Evolutionary conservation across 2,113 vertebrate genomes (phyloP).

Genomic region (Gnathonemus longibarbis): DNA sequence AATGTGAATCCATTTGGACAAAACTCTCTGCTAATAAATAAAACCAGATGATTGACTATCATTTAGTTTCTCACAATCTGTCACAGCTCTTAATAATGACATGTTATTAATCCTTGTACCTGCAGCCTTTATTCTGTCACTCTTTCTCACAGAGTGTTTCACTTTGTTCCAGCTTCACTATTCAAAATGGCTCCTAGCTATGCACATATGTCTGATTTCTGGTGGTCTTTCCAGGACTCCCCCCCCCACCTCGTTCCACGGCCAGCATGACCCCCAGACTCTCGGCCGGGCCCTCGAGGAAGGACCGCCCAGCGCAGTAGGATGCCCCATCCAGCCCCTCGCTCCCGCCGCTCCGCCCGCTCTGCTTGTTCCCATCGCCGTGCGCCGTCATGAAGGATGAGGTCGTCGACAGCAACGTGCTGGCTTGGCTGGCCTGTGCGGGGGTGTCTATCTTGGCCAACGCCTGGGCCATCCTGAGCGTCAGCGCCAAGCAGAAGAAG

Average conservation of each 20-base stretch:
- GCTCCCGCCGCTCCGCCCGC: slow-evolving; percentile 43
- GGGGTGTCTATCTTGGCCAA: slow-evolving; percentile 83
- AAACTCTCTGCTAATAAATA: background rate
- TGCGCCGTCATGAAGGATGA: slow-evolving; percentile 79
- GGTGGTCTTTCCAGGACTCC: background rate
- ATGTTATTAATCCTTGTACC: background rate
- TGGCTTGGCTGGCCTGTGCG: slow-evolving; percentile 85
- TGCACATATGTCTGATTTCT: background rate
- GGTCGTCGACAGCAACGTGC: slow-evolving; percentile 72
- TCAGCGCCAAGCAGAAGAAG: slow-evolving; percentile 89
- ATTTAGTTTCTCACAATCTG: background rate
- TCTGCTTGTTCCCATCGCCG: slow-evolving; percentile 23
- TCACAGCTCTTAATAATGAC: background rate
- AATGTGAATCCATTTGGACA: background rate
- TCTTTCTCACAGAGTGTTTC: background rate
- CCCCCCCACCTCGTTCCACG: background rate
- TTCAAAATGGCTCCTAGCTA: background rate
- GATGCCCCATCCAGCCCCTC: slow-evolving; percentile 47
- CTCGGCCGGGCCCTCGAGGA: slow-evolving; percentile 34
- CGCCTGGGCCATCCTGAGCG: slow-evolving; percentile 84
- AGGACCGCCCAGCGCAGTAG: slow-evolving; percentile 37
- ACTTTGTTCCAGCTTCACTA: background rate
- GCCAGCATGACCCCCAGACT: slow-evolving; percentile 44
- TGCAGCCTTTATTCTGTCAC: background rate
- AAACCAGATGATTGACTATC: background rate